phyloP scores from a whole-genome alignment of 2,797 vertebrate species.

The Etheostoma perlongum region DNA sequence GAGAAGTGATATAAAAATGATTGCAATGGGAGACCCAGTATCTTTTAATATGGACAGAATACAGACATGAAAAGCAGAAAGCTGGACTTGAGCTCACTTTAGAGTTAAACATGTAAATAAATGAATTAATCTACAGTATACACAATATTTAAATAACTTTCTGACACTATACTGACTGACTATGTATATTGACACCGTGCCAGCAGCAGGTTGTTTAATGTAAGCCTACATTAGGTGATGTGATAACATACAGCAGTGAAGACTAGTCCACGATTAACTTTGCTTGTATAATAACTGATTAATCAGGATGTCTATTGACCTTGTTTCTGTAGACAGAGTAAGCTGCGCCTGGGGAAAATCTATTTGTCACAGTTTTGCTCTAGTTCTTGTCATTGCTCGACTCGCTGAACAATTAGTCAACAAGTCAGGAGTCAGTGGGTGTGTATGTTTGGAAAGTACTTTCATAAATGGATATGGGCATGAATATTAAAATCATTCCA shows the following conservation, averaged over 20 bases:
- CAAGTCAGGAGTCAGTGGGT: constrained; percentile 58
- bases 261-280: constrained; percentile 25
- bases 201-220: constrained; percentile 10
- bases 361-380: constrained; percentile 67
- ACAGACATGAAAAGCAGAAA: neutral
- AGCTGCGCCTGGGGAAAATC: constrained; percentile 38
- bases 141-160: neutral
- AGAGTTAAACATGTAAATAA: neutral
- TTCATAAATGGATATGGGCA: constrained; percentile 57
- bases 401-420: constrained; percentile 64
- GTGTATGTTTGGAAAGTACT: constrained; percentile 62
- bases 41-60: neutral
- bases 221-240: neutral
- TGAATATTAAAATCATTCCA: constrained; percentile 71
- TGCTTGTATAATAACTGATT: constrained; percentile 37
- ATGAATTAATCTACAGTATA: neutral
- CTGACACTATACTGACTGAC: constrained; percentile 1
- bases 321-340: constrained; percentile 56
- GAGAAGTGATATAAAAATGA: neutral
- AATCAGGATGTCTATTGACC: constrained; percentile 56
- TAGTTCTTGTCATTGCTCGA: constrained; percentile 46
- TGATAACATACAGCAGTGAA: constrained; percentile 21
- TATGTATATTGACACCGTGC: neutral
- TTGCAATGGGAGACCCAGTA: neutral
- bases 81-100: neutral